Percentiles rank a stretch among this genome's conserved stretches.
These are phyloP conservation scores for Hydropsyche betteni DNA, from an alignment of 2,888 invertebrate species.

Conservation along the genomic window DNA sequence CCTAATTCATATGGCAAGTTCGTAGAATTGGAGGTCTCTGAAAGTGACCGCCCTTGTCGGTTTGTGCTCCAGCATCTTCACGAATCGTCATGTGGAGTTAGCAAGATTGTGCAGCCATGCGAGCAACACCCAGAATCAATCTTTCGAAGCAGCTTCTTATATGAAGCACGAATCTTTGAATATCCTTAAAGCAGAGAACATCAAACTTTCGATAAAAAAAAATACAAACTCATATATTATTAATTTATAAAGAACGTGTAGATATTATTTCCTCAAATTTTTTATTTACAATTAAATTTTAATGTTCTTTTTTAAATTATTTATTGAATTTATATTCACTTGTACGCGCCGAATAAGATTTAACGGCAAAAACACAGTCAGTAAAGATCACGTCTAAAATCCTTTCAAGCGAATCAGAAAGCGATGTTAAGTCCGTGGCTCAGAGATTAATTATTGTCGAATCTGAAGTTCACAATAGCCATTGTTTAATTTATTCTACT, in stretches of 20 bases:
- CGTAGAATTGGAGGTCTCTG: constrained; percentile 20
- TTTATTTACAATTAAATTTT: too few species aligned
- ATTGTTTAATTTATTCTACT: not conserved
- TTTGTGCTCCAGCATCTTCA: constrained; percentile 30
- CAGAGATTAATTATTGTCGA: constrained; percentile 38
- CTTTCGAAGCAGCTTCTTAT: not conserved
- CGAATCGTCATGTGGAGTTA: constrained; percentile 44
- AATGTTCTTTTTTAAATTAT: too few species aligned
- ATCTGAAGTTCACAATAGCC: constrained; percentile 34
- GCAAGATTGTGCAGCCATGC: constrained; percentile 39
- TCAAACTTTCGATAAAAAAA: too few species aligned
- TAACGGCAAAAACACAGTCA: constrained; percentile 26
- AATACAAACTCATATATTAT: too few species aligned
- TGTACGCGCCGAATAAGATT: too few species aligned
- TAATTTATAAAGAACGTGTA: too few species aligned
- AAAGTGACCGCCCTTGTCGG: constrained; percentile 31
- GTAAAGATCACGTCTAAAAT: constrained; percentile 11
- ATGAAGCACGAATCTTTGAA: not conserved
- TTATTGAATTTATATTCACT: too few species aligned
- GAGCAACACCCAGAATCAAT: constrained; percentile 36
- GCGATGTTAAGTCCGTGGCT: constrained; percentile 24
- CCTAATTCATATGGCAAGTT: not conserved
- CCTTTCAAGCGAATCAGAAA: constrained; percentile 30
- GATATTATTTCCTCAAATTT: too few species aligned
- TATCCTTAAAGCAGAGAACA: not conserved